phyloP scores from a whole-genome alignment of 2,888 invertebrate genomes.

The Entomobrya multifasciata region DNA sequence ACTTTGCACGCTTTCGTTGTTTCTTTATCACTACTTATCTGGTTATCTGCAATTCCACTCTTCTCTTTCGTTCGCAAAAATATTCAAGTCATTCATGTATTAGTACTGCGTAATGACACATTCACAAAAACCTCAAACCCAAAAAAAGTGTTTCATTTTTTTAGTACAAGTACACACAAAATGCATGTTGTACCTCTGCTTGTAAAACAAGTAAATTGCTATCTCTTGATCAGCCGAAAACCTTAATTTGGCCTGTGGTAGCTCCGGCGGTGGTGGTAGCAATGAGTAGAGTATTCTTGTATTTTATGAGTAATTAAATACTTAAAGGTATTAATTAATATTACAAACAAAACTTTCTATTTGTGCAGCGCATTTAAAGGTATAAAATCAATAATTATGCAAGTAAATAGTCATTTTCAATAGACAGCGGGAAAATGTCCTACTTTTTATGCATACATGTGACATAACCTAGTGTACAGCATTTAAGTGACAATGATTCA shows the following conservation, averaged over 20 bases:
- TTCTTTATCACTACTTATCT: slow-evolving; percentile 19
- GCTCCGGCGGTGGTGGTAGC: neutral
- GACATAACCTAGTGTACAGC: slow-evolving; percentile 23
- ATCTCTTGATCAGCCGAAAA: neutral
- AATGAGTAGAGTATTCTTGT: neutral
- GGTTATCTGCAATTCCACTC: slow-evolving; percentile 32
- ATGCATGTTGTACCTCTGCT: neutral
- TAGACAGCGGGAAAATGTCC: neutral
- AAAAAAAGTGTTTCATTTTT: slow-evolving; percentile 4
- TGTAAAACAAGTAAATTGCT: neutral
- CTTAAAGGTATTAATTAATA: slow-evolving; percentile 30
- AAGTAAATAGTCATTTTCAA: neutral
- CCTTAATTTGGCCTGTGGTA: neutral
- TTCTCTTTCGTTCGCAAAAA: neutral
- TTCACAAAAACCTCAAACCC: neutral
- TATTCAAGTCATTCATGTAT: neutral
- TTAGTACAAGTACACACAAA: neutral
- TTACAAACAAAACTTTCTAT: slow-evolving; percentile 37
- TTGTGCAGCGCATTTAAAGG: neutral
- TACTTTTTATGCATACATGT: slow-evolving; percentile 4
- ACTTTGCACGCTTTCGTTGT: slow-evolving; percentile 49
- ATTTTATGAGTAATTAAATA: slow-evolving; percentile 31
- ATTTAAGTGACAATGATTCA: slow-evolving; percentile 20
- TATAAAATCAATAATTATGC: slow-evolving; percentile 11
- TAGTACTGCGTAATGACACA: slow-evolving; percentile 13